These are phyloP conservation scores for Struthio camelus DNA, from an alignment of 2,113 vertebrate species.

Conservation along the genomic window DNA sequence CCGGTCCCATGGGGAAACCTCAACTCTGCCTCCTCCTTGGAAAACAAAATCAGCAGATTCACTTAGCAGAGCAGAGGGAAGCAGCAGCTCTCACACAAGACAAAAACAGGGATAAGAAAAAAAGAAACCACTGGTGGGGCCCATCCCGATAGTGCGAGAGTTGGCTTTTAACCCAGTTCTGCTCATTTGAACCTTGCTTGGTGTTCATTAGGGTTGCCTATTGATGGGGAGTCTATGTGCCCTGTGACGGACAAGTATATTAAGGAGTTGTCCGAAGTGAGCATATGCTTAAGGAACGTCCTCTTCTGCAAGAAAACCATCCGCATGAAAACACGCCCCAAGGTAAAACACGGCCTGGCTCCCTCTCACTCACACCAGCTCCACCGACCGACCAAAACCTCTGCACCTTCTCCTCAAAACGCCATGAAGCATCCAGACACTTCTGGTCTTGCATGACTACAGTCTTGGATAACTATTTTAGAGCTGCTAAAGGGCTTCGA, in stretches of 20 bases:
- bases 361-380: background rate
- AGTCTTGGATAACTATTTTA: background rate
- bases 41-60: background rate
- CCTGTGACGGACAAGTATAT: background rate
- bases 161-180: background rate
- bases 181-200: background rate
- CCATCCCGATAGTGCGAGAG: background rate
- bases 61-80: background rate
- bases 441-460: fast-evolving
- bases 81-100: background rate
- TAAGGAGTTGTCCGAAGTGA: background rate
- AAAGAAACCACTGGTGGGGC: background rate
- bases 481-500: background rate
- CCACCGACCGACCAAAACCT: background rate
- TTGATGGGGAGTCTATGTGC: too few relatives aligned
- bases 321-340: fast-evolving
- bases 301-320: background rate
- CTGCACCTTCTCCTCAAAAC: background rate
- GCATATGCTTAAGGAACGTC: background rate
- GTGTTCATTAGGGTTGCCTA: too few relatives aligned
- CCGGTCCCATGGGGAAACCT: background rate
- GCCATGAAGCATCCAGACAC: background rate
- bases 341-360: background rate
- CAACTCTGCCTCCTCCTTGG: background rate
- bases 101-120: background rate